phyloP scores from a whole-genome alignment of 2,797 vertebrate species.

The Notolepis coatsorum region DNA sequence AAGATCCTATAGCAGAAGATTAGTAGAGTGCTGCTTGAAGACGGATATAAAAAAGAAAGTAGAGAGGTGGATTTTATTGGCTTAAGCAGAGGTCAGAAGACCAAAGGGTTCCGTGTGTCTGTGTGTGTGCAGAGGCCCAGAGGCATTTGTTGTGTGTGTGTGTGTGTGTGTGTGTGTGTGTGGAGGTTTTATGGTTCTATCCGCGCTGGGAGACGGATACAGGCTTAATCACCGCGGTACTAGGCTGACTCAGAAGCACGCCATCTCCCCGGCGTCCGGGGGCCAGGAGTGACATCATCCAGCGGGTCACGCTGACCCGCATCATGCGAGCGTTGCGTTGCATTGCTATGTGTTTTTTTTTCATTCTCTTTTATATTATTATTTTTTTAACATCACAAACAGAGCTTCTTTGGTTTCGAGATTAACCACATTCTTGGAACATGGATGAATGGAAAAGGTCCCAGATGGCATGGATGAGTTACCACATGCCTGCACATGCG shows the following conservation, averaged over 20 bases:
- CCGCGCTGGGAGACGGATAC: background rate
- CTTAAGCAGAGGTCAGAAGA: too few relatives aligned
- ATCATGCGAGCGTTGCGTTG: background rate
- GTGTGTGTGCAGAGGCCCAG: background rate
- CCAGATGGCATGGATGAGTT: background rate
- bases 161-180: background rate
- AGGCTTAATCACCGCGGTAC: background rate
- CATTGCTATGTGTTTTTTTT: too few relatives aligned
- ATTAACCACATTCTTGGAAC: background rate
- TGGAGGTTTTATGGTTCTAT: background rate
- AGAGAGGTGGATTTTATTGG: too few relatives aligned
- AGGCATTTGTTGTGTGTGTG: conserved; percentile 5
- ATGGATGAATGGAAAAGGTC: background rate
- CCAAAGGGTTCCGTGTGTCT: conserved; percentile 4
- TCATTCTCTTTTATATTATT: too few relatives aligned
- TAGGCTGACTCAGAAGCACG: background rate
- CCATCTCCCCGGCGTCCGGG: background rate
- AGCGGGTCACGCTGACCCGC: background rate
- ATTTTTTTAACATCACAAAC: background rate
- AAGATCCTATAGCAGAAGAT: too few relatives aligned
- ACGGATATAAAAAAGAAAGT: too few relatives aligned
- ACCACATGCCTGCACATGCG: too few relatives aligned
- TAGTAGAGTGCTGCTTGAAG: too few relatives aligned
- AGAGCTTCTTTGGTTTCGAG: background rate
- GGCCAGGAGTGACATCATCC: background rate